phyloP scores from a whole-genome alignment of 1,140 invertebrate species.

The Periplaneta americana region DNA sequence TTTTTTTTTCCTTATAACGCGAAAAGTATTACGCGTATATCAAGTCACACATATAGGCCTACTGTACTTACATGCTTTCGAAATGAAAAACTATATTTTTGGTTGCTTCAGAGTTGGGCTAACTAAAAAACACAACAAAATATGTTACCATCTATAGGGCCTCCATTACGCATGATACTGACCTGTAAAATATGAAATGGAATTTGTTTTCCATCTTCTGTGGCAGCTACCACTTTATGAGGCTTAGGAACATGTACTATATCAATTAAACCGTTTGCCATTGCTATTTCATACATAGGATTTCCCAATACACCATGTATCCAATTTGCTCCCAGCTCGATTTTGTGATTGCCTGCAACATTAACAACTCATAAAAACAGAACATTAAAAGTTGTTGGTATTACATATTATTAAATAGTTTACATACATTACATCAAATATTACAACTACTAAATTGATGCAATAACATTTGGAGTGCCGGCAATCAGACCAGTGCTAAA shows the following conservation, averaged over 20 bases:
- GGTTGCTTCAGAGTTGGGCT: too few relatives aligned
- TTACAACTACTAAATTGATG: background rate
- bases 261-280: slow-evolving; percentile 73
- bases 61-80: too few relatives aligned
- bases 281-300: slow-evolving; percentile 81
- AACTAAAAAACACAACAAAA: too few relatives aligned
- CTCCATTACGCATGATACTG: background rate
- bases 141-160: background rate
- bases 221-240: slow-evolving; percentile 80
- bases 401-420: too few relatives aligned
- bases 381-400: background rate
- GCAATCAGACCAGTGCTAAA: background rate
- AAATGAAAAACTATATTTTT: too few relatives aligned
- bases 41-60: too few relatives aligned
- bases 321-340: slow-evolving; percentile 90
- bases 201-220: slow-evolving; percentile 78
- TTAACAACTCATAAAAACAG: background rate
- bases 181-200: slow-evolving; percentile 70
- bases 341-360: slow-evolving; percentile 42
- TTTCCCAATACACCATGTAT: slow-evolving; percentile 86
- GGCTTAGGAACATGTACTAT: slow-evolving; percentile 76
- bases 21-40: too few relatives aligned
- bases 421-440: background rate
- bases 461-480: background rate
- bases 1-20: too few relatives aligned